Evolutionary conservation across 2,888 invertebrate species (phyloP).

Genomic region (Drosophila pegasa): DNA sequence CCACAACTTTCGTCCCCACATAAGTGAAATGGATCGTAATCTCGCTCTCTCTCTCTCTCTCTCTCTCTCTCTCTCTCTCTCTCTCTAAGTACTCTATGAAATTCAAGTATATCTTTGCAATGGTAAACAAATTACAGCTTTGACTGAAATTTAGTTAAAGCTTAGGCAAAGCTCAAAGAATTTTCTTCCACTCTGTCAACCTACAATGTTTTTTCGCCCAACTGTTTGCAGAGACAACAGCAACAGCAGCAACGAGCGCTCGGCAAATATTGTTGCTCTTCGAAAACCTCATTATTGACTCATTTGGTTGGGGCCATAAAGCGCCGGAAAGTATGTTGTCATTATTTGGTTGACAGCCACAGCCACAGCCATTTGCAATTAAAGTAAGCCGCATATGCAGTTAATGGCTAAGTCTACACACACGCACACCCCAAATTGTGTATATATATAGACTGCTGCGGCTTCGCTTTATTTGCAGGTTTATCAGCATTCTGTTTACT

Average conservation of each 20-base stretch:
- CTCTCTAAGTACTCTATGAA: no score
- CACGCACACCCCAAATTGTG: constrained; percentile 21
- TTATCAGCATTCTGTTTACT: constrained; percentile 57
- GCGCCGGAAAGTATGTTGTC: constrained; percentile 72
- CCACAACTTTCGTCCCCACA: constrained; percentile 24
- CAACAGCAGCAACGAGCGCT: constrained; percentile 27
- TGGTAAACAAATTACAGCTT: background rate
- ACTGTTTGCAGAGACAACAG: constrained; percentile 26
- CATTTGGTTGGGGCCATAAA: constrained; percentile 59
- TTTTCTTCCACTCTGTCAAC: background rate
- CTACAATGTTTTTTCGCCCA: background rate
- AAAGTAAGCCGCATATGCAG: constrained; percentile 69
- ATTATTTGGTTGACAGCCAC: constrained; percentile 64
- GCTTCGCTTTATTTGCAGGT: constrained; percentile 59
- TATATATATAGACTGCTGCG: constrained; percentile 37
- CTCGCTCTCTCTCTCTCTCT: no score
- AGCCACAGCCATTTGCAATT: constrained; percentile 70
- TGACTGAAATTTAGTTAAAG: background rate
- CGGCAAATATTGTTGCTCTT: constrained; percentile 64
- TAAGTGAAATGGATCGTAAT: constrained; percentile 26
- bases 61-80: no score
- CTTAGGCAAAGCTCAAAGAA: background rate
- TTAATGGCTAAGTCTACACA: constrained; percentile 63
- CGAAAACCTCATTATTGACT: constrained; percentile 72
- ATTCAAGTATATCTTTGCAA: background rate